Percentiles rank a stretch among this genome's conserved stretches.
Conservation (phyloP, 2,797 vertebrate genomes). For the Sphaeramia orbicularis region DNA sequence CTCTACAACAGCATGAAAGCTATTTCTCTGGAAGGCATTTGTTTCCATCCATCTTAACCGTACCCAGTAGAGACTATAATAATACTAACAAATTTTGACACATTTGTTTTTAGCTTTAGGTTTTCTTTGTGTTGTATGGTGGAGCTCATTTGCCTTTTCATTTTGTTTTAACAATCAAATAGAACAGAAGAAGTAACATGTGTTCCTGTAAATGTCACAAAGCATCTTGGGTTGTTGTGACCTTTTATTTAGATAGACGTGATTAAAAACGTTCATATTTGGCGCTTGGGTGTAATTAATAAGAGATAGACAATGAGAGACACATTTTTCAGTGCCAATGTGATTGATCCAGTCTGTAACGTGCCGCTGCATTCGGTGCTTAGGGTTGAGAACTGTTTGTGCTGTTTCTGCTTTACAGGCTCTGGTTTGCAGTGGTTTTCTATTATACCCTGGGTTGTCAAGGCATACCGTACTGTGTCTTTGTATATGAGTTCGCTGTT, state of each 20-base stretch:
- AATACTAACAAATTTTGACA: conserved; percentile 19
- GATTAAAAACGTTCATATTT: conserved; percentile 58
- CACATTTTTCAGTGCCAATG: conserved; percentile 21
- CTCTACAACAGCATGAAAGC: conserved; percentile 37
- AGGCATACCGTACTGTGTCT: conserved; percentile 16
- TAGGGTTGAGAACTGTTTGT: conserved; percentile 32
- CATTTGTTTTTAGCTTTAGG: conserved; percentile 6
- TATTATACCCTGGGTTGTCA: conserved; percentile 38
- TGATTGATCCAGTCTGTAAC: conserved; percentile 64
- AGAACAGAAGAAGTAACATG: conserved; percentile 1
- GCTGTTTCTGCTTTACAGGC: conserved; percentile 21
- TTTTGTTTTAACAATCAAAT: background rate
- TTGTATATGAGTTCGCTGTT: conserved; percentile 2
- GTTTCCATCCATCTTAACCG: conserved; percentile 37
- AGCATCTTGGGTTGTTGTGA: conserved; percentile 41
- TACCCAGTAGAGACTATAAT: conserved; percentile 26
- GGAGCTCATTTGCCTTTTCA: background rate
- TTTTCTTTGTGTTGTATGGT: background rate
- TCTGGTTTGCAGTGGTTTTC: conserved; percentile 26
- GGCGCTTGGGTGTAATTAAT: conserved; percentile 44
- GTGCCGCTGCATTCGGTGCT: conserved; percentile 26
- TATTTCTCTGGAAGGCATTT: conserved; percentile 53
- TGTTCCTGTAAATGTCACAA: conserved; percentile 52
- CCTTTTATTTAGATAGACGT: conserved; percentile 59
- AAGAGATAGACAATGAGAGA: conserved; percentile 18